Conservation (phyloP, 2,888 invertebrate species). For the Tupiocoris notatus region DNA sequence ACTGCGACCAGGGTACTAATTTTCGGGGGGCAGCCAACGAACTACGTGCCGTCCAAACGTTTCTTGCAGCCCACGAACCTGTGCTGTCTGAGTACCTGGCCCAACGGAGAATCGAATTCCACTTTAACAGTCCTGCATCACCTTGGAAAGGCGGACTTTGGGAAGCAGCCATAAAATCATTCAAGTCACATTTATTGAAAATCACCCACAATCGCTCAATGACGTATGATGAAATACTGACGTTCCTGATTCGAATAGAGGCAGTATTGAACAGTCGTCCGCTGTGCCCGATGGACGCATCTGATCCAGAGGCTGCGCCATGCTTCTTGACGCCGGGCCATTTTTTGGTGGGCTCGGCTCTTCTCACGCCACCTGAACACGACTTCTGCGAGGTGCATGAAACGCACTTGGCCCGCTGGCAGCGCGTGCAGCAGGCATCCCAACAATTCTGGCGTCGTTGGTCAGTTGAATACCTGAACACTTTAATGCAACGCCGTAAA, state of each 20-base stretch:
- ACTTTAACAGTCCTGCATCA: constrained; percentile 8
- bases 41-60: not conserved
- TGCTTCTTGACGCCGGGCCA: not conserved
- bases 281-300: not conserved
- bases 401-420: not conserved
- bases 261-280: constrained; percentile 37
- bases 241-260: constrained; percentile 23
- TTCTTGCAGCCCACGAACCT: not conserved
- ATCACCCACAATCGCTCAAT: constrained; percentile 11
- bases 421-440: not conserved
- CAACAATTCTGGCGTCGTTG: constrained; percentile 6
- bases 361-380: not conserved
- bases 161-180: constrained; percentile 14
- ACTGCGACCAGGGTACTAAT: not conserved
- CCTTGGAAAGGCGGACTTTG: constrained; percentile 18
- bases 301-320: not conserved
- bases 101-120: not conserved
- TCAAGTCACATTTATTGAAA: constrained; percentile 23
- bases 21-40: constrained; percentile 9
- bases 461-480: constrained; percentile 6
- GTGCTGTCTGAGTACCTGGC: not conserved
- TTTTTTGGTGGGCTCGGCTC: not conserved
- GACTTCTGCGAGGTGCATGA: not conserved
- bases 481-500: not conserved
- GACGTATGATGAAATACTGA: constrained; percentile 31